Base-by-base conservation (phyloP, 2,797 vertebrate species). In the Odontamblyopus rebecca region DNA sequence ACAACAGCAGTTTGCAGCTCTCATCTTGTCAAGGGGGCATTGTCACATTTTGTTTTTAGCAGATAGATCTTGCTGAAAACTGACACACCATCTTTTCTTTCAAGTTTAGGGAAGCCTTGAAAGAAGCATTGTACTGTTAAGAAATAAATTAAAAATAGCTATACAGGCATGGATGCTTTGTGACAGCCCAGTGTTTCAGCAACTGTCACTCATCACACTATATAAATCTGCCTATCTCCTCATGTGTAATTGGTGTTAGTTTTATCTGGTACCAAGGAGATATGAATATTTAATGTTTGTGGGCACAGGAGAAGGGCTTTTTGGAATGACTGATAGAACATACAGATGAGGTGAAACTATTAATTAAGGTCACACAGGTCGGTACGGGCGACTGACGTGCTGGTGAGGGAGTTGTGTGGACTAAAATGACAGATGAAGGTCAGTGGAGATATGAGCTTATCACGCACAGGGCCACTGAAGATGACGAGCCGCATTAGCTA, bases 251-350 rank as follows among this genome's bases (percentile, higher is more conserved):
- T 87, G 78, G 77, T 85, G 80, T 81, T 82, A 79, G 83, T 77
- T 85, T 82, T 83, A 86, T 86, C 75, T 71, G 67, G 67, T 30
- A 56, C 72, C 62, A 89, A 82, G 71, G 72, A 61, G 62, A 69
- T 74, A 84, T 89, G 75, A 88, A 90, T 89, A 85, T 89, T 92
- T 89, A 80, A 91, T 85, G 70, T 83, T 79, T 78, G 69, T 75
- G 71, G 71, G 79, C 72, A 80, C 68, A 62, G 32, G 51, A 78
- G 69, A 83, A 78, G 68, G 71, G 67, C 57, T 50, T 61, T 82
- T 78, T 19, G 48, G 16, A 23, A 29, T 70, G 69, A 79, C 70
- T 65, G 81, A 82, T 84, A 73, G 73, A 66, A 88, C 86, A 85
- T 80, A 79, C 35, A 67, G 71, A 75, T 61, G 63, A 76, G 81